Percentiles rank a stretch among this genome's conserved stretches.
Conservation (phyloP, 2,797 vertebrate species). For the Mormyrops attenuatus region DNA sequence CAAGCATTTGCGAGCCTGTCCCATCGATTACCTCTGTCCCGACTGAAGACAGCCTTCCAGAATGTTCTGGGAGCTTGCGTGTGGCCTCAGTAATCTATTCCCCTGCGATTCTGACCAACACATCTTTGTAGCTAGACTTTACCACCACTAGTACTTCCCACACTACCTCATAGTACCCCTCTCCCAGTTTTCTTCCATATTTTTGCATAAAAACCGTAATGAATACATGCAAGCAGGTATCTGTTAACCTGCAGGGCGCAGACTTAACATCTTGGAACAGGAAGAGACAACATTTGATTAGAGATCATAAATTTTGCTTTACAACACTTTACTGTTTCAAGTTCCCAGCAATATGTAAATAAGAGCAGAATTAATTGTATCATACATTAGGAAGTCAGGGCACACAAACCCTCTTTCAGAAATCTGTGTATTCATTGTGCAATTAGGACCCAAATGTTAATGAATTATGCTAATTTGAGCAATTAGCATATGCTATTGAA, state of each 20-base stretch:
- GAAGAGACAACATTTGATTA: constrained; percentile 61
- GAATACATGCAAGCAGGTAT: constrained; percentile 32
- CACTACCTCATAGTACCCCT: too few relatives aligned
- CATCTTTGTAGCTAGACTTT: background rate
- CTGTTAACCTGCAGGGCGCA: constrained; percentile 56
- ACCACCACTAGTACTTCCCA: background rate
- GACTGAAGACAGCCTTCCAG: constrained; percentile 20
- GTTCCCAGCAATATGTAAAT: constrained; percentile 59
- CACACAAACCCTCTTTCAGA: constrained; percentile 48
- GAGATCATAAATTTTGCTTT: constrained; percentile 55
- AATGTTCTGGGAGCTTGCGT: constrained; percentile 17
- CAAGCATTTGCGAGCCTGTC: constrained; percentile 41
- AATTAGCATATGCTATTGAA: constrained; percentile 74
- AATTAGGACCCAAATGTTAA: constrained; percentile 73
- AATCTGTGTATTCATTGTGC: constrained; percentile 57
- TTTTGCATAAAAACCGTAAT: constrained; percentile 31
- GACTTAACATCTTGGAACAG: constrained; percentile 48
- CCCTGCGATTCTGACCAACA: constrained; percentile 26
- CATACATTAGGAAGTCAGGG: constrained; percentile 58
- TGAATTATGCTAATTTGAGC: constrained; percentile 72
- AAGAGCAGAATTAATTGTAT: constrained; percentile 46
- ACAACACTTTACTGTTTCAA: constrained; percentile 60
- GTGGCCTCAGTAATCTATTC: constrained; percentile 42
- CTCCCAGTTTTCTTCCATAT: background rate
- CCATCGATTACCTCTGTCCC: constrained; percentile 59